Conservation (phyloP, 2,113 vertebrate species). For the Saguinus midas region DNA sequence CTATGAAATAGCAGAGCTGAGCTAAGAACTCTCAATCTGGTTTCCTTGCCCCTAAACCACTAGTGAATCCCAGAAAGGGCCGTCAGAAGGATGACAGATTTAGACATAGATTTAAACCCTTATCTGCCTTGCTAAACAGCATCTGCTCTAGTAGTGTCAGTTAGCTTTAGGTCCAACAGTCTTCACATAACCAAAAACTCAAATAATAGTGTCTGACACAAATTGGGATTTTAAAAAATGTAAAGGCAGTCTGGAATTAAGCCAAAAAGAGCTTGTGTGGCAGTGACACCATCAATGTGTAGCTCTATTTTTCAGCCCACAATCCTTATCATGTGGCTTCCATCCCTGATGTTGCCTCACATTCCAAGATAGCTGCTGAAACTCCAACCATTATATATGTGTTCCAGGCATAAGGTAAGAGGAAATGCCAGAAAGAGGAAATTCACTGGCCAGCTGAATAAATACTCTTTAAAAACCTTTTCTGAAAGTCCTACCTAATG, state of each 20-base stretch:
- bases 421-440: not conserved
- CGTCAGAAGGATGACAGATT: not conserved
- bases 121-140: not conserved
- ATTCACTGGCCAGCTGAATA: not conserved
- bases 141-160: not conserved
- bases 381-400: not conserved
- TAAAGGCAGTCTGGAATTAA: not conserved
- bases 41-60: not conserved
- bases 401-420: not conserved
- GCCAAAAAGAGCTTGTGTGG: not conserved
- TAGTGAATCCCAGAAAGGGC: not conserved
- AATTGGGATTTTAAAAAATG: not conserved
- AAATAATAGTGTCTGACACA: not conserved
- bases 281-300: not conserved
- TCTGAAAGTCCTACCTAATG: not conserved
- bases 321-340: not conserved
- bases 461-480: not conserved
- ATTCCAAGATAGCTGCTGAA: not conserved
- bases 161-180: not conserved
- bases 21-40: too few relatives aligned
- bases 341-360: not conserved
- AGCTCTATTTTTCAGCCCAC: not conserved
- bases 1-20: not conserved
- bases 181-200: not conserved
- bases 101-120: not conserved